Evolutionary conservation across 2,888 invertebrate species (phyloP).

Genomic region (Leptura quadrifasciata): DNA sequence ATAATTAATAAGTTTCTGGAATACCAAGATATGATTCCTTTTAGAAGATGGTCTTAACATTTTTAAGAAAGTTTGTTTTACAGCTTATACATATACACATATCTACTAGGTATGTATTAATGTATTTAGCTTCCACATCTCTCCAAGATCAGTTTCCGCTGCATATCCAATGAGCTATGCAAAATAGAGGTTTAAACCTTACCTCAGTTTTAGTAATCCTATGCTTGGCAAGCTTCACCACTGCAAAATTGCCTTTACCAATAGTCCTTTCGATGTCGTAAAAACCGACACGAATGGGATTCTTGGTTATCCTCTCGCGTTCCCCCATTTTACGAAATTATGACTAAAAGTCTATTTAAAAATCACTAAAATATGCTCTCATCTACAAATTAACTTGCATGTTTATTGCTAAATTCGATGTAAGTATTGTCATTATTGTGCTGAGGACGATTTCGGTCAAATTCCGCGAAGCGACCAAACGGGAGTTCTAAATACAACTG

Average conservation of each 20-base stretch:
- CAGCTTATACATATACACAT: not conserved
- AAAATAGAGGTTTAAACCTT: constrained; percentile 53
- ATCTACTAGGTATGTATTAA: not conserved
- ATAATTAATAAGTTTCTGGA: not conserved
- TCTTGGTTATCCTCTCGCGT: constrained; percentile 71
- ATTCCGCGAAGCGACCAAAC: constrained; percentile 58
- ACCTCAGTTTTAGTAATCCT: constrained; percentile 99
- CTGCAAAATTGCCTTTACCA: constrained; percentile 99
- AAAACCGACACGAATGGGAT: constrained; percentile 92
- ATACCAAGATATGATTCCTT: not conserved
- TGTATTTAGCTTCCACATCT: not conserved
- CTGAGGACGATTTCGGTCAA: constrained; percentile 42
- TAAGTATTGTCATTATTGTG: constrained; percentile 67
- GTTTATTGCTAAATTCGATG: constrained; percentile 70
- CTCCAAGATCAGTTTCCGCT: not conserved
- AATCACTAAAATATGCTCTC: constrained; percentile 43
- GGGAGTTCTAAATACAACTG: constrained; percentile 64
- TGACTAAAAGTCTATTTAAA: constrained; percentile 59
- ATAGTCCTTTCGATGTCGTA: constrained; percentile 98
- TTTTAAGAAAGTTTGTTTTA: not conserved
- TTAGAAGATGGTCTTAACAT: not conserved
- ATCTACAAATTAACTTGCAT: constrained; percentile 43
- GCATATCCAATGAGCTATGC: not conserved
- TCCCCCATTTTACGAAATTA: constrained; percentile 67
- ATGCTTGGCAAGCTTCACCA: constrained; percentile 98